A percentile compares a stretch with the other conserved stretches of the same genome.
Conservation (phyloP, 2,797 vertebrate species). For the Sphenopsis melanotis region DNA sequence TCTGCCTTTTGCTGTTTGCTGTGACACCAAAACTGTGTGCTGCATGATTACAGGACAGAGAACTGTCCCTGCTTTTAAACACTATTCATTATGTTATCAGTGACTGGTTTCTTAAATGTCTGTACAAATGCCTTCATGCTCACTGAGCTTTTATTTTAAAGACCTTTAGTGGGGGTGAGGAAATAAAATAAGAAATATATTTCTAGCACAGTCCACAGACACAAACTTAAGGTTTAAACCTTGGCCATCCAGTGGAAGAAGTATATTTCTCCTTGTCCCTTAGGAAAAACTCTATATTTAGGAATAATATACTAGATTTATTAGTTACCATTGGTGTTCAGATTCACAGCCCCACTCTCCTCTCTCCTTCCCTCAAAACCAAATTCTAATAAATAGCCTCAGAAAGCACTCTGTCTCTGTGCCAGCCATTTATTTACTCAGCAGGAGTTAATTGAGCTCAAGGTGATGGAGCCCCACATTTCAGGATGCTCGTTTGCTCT, state of each 20-base stretch:
- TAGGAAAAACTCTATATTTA: slow-evolving; percentile 19
- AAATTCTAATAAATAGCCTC: neutral
- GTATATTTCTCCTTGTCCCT: neutral
- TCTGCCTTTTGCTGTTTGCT: neutral
- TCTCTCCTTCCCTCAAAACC: neutral
- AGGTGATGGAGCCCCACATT: neutral
- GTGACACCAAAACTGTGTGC: neutral
- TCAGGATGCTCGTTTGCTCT: neutral
- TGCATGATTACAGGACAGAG: neutral
- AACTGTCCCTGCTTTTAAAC: neutral
- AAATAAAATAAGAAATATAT: neutral
- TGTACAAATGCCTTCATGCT: neutral
- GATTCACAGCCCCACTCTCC: neutral
- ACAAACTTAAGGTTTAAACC: neutral
- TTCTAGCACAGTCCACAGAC: neutral
- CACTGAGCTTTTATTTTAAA: neutral
- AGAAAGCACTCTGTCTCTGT: neutral
- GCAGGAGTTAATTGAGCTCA: neutral
- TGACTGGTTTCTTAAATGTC: neutral
- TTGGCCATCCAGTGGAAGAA: neutral
- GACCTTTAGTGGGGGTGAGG: fast-evolving
- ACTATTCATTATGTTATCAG: neutral
- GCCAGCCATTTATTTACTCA: neutral
- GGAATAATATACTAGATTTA: neutral
- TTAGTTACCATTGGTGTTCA: neutral